These are phyloP conservation scores for Callyntrura sp. DNA, from an alignment of 2,888 invertebrate genomes.

Conservation along the genomic window DNA sequence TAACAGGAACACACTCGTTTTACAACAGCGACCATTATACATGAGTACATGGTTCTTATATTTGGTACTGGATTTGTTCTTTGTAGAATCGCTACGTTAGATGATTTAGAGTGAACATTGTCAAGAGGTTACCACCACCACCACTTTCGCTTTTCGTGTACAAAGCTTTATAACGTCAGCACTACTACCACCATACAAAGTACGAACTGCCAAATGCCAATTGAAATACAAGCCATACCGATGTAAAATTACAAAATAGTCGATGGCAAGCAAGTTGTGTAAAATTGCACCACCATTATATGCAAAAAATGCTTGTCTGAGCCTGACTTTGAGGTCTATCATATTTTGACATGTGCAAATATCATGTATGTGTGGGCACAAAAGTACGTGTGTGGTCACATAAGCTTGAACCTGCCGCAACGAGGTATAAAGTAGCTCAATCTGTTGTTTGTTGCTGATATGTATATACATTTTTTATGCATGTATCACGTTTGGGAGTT, in stretches of 20 bases:
- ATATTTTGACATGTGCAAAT: slow-evolving; percentile 34
- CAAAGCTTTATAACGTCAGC: too few species aligned
- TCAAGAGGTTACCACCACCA: neutral
- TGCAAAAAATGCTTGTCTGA: slow-evolving; percentile 28
- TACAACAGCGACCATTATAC: too few species aligned
- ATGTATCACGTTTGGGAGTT: too few species aligned
- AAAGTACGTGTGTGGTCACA: slow-evolving; percentile 49
- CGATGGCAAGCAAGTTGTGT: slow-evolving; percentile 6
- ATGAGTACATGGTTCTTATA: too few species aligned
- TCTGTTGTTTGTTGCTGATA: neutral
- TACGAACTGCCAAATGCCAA: neutral
- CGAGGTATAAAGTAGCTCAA: neutral
- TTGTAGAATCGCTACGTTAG: too few species aligned
- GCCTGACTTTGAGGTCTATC: neutral
- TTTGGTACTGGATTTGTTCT: too few species aligned
- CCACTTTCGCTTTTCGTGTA: slow-evolving; percentile 41
- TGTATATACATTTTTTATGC: too few species aligned
- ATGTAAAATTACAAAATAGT: slow-evolving; percentile 46
- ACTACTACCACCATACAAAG: neutral
- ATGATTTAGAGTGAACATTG: neutral
- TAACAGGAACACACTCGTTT: too few species aligned
- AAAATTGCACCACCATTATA: slow-evolving; percentile 25
- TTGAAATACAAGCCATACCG: slow-evolving; percentile 29
- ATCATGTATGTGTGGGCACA: neutral
- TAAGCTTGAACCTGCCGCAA: slow-evolving; percentile 1